A percentile compares a stretch with the other conserved stretches of the same genome.
Evolutionary conservation across 1,140 invertebrate species (phyloP).

Genomic region (Neuroterus valhalla): DNA sequence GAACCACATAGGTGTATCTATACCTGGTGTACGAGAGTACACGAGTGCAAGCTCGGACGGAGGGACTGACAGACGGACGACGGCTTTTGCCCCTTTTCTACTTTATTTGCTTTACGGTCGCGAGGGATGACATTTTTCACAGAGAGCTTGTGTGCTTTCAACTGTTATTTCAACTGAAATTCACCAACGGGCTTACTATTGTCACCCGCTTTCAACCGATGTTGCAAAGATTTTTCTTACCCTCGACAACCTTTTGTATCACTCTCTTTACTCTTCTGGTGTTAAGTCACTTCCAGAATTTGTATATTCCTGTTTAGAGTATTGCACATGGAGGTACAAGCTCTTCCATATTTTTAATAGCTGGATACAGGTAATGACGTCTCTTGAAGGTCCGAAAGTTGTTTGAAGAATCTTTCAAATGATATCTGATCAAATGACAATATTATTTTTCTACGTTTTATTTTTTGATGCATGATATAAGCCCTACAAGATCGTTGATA

Average conservation of each 20-base stretch:
- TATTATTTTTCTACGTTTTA: too few relatives aligned
- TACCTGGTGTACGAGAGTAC: background rate
- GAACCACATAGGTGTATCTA: background rate
- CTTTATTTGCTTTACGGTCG: slow-evolving; percentile 41
- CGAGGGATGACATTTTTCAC: slow-evolving; percentile 40
- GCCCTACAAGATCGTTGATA: too few relatives aligned
- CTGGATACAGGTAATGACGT: too few relatives aligned
- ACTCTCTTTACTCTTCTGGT: background rate
- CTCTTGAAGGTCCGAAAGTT: too few relatives aligned
- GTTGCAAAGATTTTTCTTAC: slow-evolving; percentile 30
- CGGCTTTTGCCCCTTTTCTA: slow-evolving; percentile 34
- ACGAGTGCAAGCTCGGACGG: slow-evolving; percentile 5
- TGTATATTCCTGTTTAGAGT: too few relatives aligned
- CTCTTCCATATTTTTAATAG: too few relatives aligned
- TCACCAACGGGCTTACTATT: slow-evolving; percentile 34
- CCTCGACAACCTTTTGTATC: background rate
- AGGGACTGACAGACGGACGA: slow-evolving; percentile 26
- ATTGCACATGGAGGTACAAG: too few relatives aligned
- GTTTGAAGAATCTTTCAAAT: too few relatives aligned
- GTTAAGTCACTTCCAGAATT: too few relatives aligned
- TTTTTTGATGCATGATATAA: too few relatives aligned
- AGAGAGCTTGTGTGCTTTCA: slow-evolving; percentile 17
- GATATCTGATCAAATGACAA: too few relatives aligned
- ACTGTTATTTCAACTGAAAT: slow-evolving; percentile 41
- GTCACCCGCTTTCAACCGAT: slow-evolving; percentile 18